These are phyloP conservation scores for Bombus vancouverensis DNA, from an alignment of 1,140 invertebrate genomes.

Conservation along the genomic window DNA sequence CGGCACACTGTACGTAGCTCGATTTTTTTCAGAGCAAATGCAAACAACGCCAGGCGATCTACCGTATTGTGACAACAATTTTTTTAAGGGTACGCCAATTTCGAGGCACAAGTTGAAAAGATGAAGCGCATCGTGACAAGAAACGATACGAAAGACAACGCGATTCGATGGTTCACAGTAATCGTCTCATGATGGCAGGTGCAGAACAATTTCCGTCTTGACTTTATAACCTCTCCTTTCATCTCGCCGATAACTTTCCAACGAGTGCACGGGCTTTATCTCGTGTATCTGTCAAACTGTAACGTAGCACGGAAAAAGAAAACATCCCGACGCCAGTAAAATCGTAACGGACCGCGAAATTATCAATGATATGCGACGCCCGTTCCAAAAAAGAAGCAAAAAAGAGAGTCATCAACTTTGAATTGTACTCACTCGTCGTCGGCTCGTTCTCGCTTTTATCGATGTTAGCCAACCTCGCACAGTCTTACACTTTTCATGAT, in stretches of 20 bases:
- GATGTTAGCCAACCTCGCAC: constrained; percentile 64
- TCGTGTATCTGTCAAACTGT: neutral
- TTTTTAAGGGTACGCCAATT: neutral
- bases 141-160: neutral
- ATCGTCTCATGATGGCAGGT: constrained; percentile 48
- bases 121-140: neutral
- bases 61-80: neutral
- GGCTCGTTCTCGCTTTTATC: neutral
- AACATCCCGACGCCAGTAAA: no score
- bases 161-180: constrained; percentile 12
- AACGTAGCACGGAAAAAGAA: neutral
- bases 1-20: neutral
- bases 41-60: neutral
- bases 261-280: neutral
- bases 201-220: constrained; percentile 41
- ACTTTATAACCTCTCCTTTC: constrained; percentile 60
- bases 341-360: constrained; percentile 1
- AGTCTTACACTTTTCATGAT: constrained; percentile 64
- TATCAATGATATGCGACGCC: constrained; percentile 32
- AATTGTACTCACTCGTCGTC: constrained; percentile 54
- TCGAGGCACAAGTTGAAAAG: neutral
- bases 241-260: constrained; percentile 11
- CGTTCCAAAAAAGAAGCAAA: constrained; percentile 10
- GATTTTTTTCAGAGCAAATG: neutral
- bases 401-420: constrained; percentile 15